A percentile compares a stretch with the other conserved stretches of the same genome.
These are phyloP conservation scores for Holothuria scabra DNA, from an alignment of 53 echinoderm and acorn worm species.

Conservation along the genomic window DNA sequence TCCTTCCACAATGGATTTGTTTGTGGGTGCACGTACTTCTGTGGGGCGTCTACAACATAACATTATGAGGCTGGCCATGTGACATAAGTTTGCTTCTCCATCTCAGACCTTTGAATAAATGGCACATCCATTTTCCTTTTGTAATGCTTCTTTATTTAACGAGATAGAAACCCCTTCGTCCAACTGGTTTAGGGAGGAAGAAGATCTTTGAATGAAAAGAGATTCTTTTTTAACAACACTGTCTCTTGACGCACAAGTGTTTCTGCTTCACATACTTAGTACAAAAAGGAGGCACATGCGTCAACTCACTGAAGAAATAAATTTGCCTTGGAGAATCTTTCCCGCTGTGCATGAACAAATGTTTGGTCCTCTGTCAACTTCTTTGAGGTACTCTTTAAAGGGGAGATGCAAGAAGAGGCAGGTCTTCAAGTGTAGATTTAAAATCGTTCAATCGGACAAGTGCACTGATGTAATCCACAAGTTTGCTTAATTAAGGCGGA, in stretches of 20 bases:
- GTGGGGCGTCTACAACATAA: no score
- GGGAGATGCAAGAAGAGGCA: neutral
- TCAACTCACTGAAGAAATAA: neutral
- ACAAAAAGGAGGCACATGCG: constrained; percentile 3
- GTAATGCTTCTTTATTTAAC: constrained; percentile 15
- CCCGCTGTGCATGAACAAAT: constrained; percentile 22
- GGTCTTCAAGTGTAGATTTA: no score
- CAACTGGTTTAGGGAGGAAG: neutral
- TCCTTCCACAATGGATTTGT: no score
- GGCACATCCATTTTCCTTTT: no score
- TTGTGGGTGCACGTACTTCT: no score
- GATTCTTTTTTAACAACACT: neutral
- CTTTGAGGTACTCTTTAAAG: constrained; percentile 6
- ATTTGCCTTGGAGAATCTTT: neutral
- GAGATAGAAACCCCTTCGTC: constrained; percentile 10
- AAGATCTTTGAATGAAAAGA: neutral
- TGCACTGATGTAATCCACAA: no score
- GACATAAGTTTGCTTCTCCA: no score
- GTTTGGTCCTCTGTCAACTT: neutral
- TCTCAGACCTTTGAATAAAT: no score
- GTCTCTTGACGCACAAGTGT: neutral
- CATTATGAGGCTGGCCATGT: no score
- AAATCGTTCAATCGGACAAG: no score
- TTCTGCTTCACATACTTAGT: constrained; percentile 19
- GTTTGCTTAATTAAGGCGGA: no score